Evolutionary conservation across 2,888 invertebrate genomes (phyloP).

Genomic region (Corythucha ciliata): DNA sequence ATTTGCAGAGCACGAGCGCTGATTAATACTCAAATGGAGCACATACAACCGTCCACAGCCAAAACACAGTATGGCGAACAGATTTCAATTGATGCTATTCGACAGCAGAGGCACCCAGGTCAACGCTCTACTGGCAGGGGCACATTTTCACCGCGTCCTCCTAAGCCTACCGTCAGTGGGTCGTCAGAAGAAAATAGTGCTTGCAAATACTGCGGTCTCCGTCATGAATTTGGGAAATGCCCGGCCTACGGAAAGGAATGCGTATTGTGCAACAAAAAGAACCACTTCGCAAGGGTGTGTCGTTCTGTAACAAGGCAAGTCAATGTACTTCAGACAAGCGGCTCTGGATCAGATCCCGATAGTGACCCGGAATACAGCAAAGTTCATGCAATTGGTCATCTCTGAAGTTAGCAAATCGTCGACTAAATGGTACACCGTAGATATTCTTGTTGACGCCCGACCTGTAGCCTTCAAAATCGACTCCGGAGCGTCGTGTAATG

Average conservation of each 20-base stretch:
- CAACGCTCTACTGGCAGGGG: no score
- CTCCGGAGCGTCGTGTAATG: constrained; percentile 16
- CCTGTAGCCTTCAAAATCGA: constrained; percentile 1
- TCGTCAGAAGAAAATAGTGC: no score
- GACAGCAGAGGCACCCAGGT: no score
- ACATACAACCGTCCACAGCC: background rate
- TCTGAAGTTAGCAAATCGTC: no score
- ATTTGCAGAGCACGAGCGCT: constrained; percentile 2
- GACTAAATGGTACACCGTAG: constrained; percentile 2
- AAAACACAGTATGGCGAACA: background rate
- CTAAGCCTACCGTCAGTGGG: no score
- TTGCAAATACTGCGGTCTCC: constrained; percentile 11
- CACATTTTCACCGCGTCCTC: no score
- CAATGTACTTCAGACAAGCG: background rate
- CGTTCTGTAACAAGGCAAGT: background rate
- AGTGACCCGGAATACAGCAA: constrained; percentile 4
- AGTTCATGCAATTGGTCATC: background rate
- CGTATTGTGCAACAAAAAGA: background rate
- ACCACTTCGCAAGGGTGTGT: constrained; percentile 3
- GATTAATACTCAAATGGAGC: background rate
- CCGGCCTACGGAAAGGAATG: constrained; percentile 4
- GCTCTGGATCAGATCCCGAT: background rate
- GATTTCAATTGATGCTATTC: constrained; percentile 1
- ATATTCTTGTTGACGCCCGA: background rate
- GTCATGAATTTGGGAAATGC: constrained; percentile 2